Base-by-base conservation (phyloP, 2,888 invertebrate genomes). In the Helobdella robusta region DNA sequence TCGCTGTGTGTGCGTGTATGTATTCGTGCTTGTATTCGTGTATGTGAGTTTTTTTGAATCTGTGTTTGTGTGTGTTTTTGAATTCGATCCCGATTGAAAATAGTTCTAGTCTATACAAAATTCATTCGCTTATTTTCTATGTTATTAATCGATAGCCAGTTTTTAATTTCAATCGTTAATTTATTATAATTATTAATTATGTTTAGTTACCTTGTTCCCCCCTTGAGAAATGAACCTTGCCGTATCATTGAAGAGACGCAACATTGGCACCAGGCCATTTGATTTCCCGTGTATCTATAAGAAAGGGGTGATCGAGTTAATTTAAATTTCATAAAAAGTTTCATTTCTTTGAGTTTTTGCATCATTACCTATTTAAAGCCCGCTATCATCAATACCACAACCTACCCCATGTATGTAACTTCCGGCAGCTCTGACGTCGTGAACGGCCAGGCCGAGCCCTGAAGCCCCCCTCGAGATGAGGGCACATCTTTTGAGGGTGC, bases 201-300 rank as follows among this genome's bases (percentile, higher is more conserved):
- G n/a, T n/a, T n/a, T n/a, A n/a, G 25, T 25, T 62, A 73, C 67
- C 72, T 94, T 94, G 76, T 93, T 93, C 61, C 94, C 94, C 30
- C 95, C 93, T 82, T 97, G 95, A 79, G 94, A 92, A 0, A 97
- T 93, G 81, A 94, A 95, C 20, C 91, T 84, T 0, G 94, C 93
- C 2, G 91, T 89, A 75, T 91, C 91, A 77, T 95, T 97, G 78
- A 86, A 98, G 0, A 97, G 92, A 69, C 92, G 82, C 50, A 98
- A 81, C 90, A 78, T 91, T 0, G 97, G 97, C 40, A 98, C 88
- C 44, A 98, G 81, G 0, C 98, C 98, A 80, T 94, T 94, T 0
- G 95, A 94, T 32, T 85, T 84, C 15, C 93, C 94, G 82, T 92
- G 90, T 2, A 94, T 95, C 69, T 81, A 70, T 48, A 48, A 18